A percentile compares a stretch with the other conserved stretches of the same genome.
These are phyloP conservation scores for Prionchulus punctatus DNA, from an alignment of 2,888 invertebrate species.

Conservation along the genomic window DNA sequence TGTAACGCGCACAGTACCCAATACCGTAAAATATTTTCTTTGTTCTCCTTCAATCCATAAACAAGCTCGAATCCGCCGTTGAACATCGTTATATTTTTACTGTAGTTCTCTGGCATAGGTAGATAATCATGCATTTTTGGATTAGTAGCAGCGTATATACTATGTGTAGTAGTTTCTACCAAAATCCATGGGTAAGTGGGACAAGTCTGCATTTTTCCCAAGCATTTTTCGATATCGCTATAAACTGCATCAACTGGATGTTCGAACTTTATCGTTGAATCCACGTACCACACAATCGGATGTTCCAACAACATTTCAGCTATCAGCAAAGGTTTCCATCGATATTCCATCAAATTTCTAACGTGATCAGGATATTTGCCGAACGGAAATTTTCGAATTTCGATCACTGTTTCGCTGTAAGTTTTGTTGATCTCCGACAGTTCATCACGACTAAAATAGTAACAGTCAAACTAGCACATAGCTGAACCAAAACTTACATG, in stretches of 20 bases:
- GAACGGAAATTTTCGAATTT: not conserved
- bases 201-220: not conserved
- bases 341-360: not conserved
- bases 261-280: not conserved
- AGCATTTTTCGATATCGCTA: not conserved
- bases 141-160: not conserved
- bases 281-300: not conserved
- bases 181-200: not conserved
- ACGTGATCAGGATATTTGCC: not conserved
- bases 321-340: not conserved
- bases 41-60: no score
- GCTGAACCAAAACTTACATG: no score
- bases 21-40: no score
- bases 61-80: no score
- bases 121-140: not conserved
- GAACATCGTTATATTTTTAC: no score
- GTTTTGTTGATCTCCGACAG: no score
- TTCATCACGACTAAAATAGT: no score
- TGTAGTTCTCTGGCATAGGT: not conserved
- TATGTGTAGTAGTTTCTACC: not conserved
- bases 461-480: no score
- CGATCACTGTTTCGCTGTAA: no score
- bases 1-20: constrained; percentile 4
- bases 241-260: no score
- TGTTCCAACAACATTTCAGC: not conserved